A percentile compares a stretch with the other conserved stretches of the same genome.
Conservation (phyloP, 2,797 vertebrate genomes). For the Meda fulgida region DNA sequence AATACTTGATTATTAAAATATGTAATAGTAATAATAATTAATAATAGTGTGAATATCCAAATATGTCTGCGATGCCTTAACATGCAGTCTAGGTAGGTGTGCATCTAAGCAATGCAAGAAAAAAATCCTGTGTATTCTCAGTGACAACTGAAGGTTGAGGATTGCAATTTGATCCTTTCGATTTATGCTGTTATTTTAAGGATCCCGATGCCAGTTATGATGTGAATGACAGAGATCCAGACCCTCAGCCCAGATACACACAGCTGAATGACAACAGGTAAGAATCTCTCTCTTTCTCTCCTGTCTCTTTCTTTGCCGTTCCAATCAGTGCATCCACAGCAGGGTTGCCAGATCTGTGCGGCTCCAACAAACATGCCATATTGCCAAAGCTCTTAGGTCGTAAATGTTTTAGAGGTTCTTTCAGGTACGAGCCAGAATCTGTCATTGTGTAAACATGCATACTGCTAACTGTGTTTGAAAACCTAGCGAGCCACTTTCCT, state of each 20-base stretch:
- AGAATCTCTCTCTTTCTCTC: background rate
- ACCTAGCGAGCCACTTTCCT: background rate
- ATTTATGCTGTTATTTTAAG: slow-evolving; percentile 68
- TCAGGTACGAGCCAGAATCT: background rate
- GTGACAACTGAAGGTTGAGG: background rate
- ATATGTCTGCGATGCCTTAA: background rate
- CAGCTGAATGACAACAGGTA: slow-evolving; percentile 99
- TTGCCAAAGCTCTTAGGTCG: slow-evolving; percentile 10
- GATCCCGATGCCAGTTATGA: slow-evolving; percentile 96
- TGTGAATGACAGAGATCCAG: slow-evolving; percentile 94
- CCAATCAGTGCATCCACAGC: slow-evolving; percentile 14
- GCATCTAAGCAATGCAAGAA: background rate
- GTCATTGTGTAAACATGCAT: background rate
- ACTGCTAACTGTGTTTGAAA: background rate
- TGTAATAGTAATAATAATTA: background rate
- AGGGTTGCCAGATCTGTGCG: slow-evolving; percentile 23
- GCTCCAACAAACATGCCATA: slow-evolving; percentile 19
- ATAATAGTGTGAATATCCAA: background rate
- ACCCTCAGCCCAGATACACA: slow-evolving; percentile 96
- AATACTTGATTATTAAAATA: background rate
- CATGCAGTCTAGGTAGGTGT: background rate
- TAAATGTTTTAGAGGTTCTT: slow-evolving; percentile 30
- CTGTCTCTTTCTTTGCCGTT: slow-evolving; percentile 13
- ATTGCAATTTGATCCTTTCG: background rate
- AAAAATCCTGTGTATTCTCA: background rate